Evolutionary conservation across 2,888 invertebrate species (phyloP).

Genomic region (Pollenia griseotomentosa): DNA sequence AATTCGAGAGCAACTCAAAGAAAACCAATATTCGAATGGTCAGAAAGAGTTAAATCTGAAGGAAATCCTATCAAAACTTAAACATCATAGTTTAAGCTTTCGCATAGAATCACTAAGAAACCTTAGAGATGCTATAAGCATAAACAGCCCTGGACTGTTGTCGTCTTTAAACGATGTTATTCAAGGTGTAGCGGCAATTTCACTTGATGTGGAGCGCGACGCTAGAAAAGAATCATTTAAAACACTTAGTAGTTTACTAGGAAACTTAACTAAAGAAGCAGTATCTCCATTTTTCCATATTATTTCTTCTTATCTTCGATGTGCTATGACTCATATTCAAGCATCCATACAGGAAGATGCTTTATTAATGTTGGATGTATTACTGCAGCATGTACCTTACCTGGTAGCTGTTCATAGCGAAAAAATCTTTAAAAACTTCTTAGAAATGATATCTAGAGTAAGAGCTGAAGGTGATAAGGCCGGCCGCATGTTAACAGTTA

Average conservation of each 20-base stretch:
- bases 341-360: slow-evolving; percentile 93
- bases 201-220: slow-evolving; percentile 89
- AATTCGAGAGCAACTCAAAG: slow-evolving; percentile 88
- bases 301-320: slow-evolving; percentile 91
- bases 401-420: slow-evolving; percentile 88
- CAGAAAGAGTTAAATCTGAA: slow-evolving; percentile 78
- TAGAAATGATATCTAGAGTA: slow-evolving; percentile 93
- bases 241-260: slow-evolving; percentile 83
- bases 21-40: slow-evolving; percentile 72
- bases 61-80: slow-evolving; percentile 84
- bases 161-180: slow-evolving; percentile 88
- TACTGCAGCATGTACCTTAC: slow-evolving; percentile 88
- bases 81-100: slow-evolving; percentile 84
- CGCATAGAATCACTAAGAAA: slow-evolving; percentile 81
- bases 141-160: slow-evolving; percentile 81
- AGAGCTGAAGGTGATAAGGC: slow-evolving; percentile 87
- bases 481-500: slow-evolving; percentile 89
- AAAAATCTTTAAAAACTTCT: slow-evolving; percentile 91
- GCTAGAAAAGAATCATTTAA: slow-evolving; percentile 85
- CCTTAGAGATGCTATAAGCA: slow-evolving; percentile 83
- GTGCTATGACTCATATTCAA: slow-evolving; percentile 96
- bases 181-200: slow-evolving; percentile 88
- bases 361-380: slow-evolving; percentile 90
- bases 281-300: slow-evolving; percentile 89
- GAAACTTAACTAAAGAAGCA: slow-evolving; percentile 75